Conservation (phyloP, 2,797 vertebrate species). For the Lepus townsendii region DNA sequence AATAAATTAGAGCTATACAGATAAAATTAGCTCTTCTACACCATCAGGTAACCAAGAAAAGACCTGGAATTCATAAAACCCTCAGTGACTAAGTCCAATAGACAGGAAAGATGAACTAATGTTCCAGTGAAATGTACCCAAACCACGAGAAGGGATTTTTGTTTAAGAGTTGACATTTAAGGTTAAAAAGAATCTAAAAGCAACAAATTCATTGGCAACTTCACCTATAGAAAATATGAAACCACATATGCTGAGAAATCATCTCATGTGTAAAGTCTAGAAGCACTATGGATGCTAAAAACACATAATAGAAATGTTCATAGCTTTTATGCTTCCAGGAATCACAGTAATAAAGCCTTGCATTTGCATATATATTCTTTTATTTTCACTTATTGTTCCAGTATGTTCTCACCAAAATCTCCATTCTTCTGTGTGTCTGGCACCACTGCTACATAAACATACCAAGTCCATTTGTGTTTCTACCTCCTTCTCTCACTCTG, state of each 20-base stretch:
- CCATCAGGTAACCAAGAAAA: background rate
- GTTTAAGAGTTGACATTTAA: background rate
- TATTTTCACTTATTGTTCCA: background rate
- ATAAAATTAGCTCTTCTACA: slow-evolving; percentile 30
- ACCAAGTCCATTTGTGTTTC: background rate
- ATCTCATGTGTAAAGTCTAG: slow-evolving; percentile 24
- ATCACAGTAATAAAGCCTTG: background rate
- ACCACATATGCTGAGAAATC: slow-evolving; percentile 20
- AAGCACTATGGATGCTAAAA: slow-evolving; percentile 59
- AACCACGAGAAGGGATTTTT: background rate
- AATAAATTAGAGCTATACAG: slow-evolving; percentile 12
- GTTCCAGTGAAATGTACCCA: background rate
- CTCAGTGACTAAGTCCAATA: slow-evolving; percentile 45
- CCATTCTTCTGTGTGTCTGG: background rate
- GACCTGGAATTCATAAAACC: background rate
- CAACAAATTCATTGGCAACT: slow-evolving; percentile 3
- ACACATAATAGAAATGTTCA: slow-evolving; percentile 65
- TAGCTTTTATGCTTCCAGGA: slow-evolving; percentile 14
- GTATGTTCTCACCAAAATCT: background rate
- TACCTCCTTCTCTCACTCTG: background rate
- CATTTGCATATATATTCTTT: background rate
- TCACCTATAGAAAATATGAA: slow-evolving; percentile 58
- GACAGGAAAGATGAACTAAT: background rate
- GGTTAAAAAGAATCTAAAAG: background rate
- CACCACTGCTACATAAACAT: background rate